These are phyloP conservation scores for Protophormia terraenovae DNA, from an alignment of 2,888 invertebrate species.

Conservation along the genomic window DNA sequence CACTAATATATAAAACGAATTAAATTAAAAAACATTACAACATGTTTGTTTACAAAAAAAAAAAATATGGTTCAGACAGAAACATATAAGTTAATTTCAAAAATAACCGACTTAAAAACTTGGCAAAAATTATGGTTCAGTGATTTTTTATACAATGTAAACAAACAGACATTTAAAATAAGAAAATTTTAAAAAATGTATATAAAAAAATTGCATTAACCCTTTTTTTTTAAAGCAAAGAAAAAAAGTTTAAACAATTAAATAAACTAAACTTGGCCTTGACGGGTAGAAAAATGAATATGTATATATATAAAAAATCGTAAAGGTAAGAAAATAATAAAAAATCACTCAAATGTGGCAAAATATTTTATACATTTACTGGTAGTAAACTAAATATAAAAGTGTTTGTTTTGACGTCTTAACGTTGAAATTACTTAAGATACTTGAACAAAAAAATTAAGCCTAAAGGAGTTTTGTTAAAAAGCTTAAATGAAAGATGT, in stretches of 20 bases:
- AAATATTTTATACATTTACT: constrained; percentile 32
- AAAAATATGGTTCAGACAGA: background rate
- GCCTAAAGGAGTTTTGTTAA: background rate
- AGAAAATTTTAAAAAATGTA: background rate
- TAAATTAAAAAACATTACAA: background rate
- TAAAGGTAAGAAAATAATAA: constrained; percentile 13
- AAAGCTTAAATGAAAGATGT: background rate
- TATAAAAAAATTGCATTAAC: constrained; percentile 43
- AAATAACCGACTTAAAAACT: background rate
- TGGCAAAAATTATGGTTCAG: constrained; percentile 56
- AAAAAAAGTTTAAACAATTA: constrained; percentile 26
- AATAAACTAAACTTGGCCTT: constrained; percentile 63
- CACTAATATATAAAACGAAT: background rate
- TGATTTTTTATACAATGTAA: constrained; percentile 39
- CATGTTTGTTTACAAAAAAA: background rate
- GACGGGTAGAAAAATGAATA: constrained; percentile 16
- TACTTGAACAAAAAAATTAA: background rate
- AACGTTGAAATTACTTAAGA: no score
- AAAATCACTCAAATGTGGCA: constrained; percentile 64
- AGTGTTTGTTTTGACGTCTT: background rate
- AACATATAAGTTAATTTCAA: background rate
- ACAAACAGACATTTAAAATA: background rate
- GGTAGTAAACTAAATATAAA: background rate
- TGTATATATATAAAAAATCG: background rate
- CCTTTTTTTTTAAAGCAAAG: constrained; percentile 25